Evolutionary conservation across 1,140 invertebrate species (phyloP).

Genomic region (Eumeta japonica): DNA sequence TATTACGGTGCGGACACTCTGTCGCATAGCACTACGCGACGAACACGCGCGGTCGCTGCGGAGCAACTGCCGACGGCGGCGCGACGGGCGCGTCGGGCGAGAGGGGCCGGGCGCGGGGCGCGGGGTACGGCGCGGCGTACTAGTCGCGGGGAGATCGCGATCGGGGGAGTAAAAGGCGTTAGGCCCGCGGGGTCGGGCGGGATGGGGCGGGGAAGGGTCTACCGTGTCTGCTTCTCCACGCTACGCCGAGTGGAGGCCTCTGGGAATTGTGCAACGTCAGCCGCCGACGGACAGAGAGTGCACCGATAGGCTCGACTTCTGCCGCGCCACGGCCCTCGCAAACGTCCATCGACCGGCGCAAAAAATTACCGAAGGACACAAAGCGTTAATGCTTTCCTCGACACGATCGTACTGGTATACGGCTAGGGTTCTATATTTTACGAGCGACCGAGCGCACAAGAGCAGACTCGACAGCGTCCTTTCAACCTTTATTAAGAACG

Average conservation of each 20-base stretch:
- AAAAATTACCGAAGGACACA: no score
- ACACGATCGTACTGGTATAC: no score
- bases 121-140: conserved; percentile 10
- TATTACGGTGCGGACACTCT: conserved; percentile 38
- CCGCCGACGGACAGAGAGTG: conserved; percentile 18
- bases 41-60: conserved; percentile 46
- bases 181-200: conserved; percentile 6
- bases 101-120: conserved; percentile 12
- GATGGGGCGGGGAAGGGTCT: conserved; percentile 4
- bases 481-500: no score
- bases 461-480: no score
- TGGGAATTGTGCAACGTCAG: conserved; percentile 47
- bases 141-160: neutral
- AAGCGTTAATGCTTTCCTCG: no score
- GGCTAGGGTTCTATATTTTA: no score
- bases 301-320: no score
- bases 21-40: conserved; percentile 48
- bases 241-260: conserved; percentile 19
- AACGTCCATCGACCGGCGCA: conserved; percentile 5
- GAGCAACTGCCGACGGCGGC: conserved; percentile 35
- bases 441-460: no score
- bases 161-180: no score
- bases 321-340: conserved; percentile 9
- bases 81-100: conserved; percentile 11
- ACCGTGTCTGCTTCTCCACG: conserved; percentile 32